Base-by-base conservation (phyloP, 2,797 vertebrate genomes). In the Harpagifer antarcticus region DNA sequence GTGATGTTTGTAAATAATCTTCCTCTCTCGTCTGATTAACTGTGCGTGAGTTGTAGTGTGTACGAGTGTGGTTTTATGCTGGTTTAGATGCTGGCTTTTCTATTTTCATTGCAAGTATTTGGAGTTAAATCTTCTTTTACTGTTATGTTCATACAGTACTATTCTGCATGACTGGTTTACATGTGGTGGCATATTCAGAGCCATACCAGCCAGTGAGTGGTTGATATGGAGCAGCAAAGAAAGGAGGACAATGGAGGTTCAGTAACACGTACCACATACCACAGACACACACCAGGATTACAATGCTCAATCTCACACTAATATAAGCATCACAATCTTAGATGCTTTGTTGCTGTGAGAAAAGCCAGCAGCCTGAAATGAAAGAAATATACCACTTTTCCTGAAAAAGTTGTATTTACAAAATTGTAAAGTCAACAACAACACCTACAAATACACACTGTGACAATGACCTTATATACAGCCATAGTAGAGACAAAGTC, bases 1-100 rank as follows among this genome's bases (percentile, higher is more conserved):
- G 57, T 78, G 60, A 85, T 85, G 74, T 80, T 85, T 78, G 69
- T 76, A 88, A 78, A 83, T 59, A 71, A 77, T 76, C 58, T 49
- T 76, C 27, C 33, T 69, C 27, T 69, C 52, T 33, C 64, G 10
- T 56, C 60, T 84, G 67, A 55, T 66, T 74, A 45, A 72, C 40
- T 76, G 42, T 43, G 50, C 62, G 27, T 23, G 49, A 63, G 57
- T 52, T 63, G 14, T 72, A 9, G 14, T 72, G 37, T 74, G 31
- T 64, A 33, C 40, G 13, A 27, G 10, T 72, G 20, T 14, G 45
- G 14, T 47, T 47, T 47, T 7, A 47, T 71, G 23, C 33, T 37
- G 33, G 33, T 60, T 54, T 40, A 54, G 42, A 20, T 33, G 12
- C 47, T 5, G 52, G 68, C 16, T 69, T 56, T 44, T 45, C 5